Percentiles rank a stretch among this genome's conserved stretches.
phyloP scores from a whole-genome alignment of 2,888 invertebrate genomes.

The Helicoverpa assulta region DNA sequence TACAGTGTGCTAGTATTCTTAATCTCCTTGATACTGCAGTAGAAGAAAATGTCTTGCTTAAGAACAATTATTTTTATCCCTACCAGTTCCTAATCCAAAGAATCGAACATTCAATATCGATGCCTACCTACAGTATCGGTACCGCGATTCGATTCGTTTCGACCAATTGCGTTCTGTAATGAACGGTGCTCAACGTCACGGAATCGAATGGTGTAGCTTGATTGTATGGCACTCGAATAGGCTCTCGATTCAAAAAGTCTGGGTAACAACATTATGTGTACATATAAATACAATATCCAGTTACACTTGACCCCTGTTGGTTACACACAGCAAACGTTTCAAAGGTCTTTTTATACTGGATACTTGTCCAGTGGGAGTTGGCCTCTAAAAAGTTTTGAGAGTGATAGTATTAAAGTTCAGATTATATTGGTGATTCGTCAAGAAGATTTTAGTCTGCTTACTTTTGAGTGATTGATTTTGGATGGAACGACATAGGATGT shows the following conservation, averaged over 20 bases:
- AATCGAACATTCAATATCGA: slow-evolving; percentile 37
- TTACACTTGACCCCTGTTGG: neutral
- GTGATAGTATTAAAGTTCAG: neutral
- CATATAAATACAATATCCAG: neutral
- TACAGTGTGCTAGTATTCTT: no score
- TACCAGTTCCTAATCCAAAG: slow-evolving; percentile 26
- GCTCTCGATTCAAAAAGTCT: slow-evolving; percentile 39
- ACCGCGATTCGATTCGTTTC: slow-evolving; percentile 53
- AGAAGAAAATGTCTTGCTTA: neutral
- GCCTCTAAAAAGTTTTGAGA: neutral
- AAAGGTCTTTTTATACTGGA: neutral
- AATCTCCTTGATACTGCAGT: no score
- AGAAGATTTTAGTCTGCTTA: slow-evolving; percentile 2
- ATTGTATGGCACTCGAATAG: slow-evolving; percentile 46
- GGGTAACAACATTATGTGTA: slow-evolving; percentile 22
- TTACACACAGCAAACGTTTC: no score
- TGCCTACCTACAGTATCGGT: slow-evolving; percentile 47
- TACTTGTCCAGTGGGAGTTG: neutral
- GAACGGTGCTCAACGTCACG: slow-evolving; percentile 50
- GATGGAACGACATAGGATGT: neutral
- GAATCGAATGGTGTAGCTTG: slow-evolving; percentile 46
- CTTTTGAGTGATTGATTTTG: neutral
- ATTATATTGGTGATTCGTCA: neutral
- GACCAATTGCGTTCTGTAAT: slow-evolving; percentile 57
- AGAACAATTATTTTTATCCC: slow-evolving; percentile 9